Evolutionary conservation across 2,888 invertebrate genomes (phyloP), one percentile per base, ranked within the genome.

Genomic region (Pharmacophagus antenor): DNA sequence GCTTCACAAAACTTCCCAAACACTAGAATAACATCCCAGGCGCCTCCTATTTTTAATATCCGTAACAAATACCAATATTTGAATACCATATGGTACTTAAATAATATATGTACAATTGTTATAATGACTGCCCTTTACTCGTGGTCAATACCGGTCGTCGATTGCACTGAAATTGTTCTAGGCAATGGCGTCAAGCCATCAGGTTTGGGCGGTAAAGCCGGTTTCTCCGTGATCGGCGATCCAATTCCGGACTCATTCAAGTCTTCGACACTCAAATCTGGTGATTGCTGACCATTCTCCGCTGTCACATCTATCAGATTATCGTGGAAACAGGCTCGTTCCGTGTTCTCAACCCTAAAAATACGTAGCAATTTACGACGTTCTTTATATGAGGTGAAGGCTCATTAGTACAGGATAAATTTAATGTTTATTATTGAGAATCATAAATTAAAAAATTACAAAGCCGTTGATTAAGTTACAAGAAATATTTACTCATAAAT

Each of bases 121-220:
- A 44, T 31, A 31, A 46, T 21, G 27, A 48, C 6, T n/a, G n/a
- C n/a, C 4, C 15, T 6, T 44, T 59, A 65, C 57, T 67, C 63
- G 23, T 65, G 65, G 25, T 61, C 65, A 7, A 12, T 55, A 44
- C 21, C 51, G 12, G 37, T 37, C 15, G 51, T 25, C 3, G 67
- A 66, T 20, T 62, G 41, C 2, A 70, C 61, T 0, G 72, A 72
- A 18, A 54, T 57, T 3, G 68, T 65, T 42, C 71, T 63, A 3
- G 56, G 64, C 4, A 73, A 18, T 0, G 69, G 57, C 6, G 66
- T 37, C 31, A 80, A 63, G 27, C 77, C 73, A 0, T 74, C 77
- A 0, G 88, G 88, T 65, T 84, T 88, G 0, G 85, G 85, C 0
- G 83, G 85, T 15, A 80, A 58, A 0, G 74, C 73, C 0, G 88